Evolutionary conservation across 2,888 invertebrate species (phyloP), one percentile per base, ranked within the genome.

Genomic region (Ochropleura plecta): DNA sequence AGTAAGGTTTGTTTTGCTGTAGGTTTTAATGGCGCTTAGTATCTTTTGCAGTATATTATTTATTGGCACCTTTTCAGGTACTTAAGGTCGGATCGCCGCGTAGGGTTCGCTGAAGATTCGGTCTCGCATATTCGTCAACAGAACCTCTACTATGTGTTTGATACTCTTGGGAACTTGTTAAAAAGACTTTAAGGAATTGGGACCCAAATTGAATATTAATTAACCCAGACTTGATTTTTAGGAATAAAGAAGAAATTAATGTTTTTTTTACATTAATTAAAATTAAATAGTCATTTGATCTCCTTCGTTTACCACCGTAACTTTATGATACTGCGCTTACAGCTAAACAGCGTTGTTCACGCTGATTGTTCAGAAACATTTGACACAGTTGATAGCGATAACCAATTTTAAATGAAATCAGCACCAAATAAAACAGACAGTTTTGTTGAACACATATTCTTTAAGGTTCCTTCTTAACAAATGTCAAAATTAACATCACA

Each of bases 11-110:
- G 79, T 71, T 84, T 86, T 90, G 40, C 48, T 44, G 53, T 73
- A 55, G 14, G 4, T 18, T n/a, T 18, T 16, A 44, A n/a, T 66
- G 88, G 80, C 68, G 63, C 57, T 86, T 93, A 88, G 9, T 90
- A 72, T 90, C 70, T 90, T 90, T 85, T 76, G 81, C 63, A 60
- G 66, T 75, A 82, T 84, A 80, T 88, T 92, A 88, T 92, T 93
- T 94, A 94, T 95, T 94, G 94, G 94, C 95, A 95, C 95, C 95
- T 95, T 95, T 94, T 94, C 95, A 94, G 94, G 94, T 95, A 95
- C 94, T 95, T 95, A 94, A 92, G 93, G 93, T 90, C 87, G 93
- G 92, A 94, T 93, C 91, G 91, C 90, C 89, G 92, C 90, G 91
- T 90, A 91, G 91, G 93, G 91, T 91, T 90, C 88, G 90, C 88